Evolutionary conservation across 1,140 invertebrate species (phyloP).

Genomic region (Drosophila pseudoananassae): DNA sequence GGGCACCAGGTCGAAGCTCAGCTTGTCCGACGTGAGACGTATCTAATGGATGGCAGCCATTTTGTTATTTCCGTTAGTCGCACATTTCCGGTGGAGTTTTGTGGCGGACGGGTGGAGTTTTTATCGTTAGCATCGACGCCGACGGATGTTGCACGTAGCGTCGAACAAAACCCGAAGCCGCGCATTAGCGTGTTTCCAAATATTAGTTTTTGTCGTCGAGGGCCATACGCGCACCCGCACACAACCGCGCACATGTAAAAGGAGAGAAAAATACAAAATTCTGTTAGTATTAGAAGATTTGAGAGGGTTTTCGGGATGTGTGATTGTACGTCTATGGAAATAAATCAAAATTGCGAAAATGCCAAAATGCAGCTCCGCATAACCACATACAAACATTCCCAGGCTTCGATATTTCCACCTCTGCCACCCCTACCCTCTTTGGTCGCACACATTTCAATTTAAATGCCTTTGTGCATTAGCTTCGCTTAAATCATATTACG

Average conservation of each 20-base stretch:
- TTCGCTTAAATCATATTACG: conserved; percentile 76
- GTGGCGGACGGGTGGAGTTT: conserved; percentile 6
- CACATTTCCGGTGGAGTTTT: conserved; percentile 67
- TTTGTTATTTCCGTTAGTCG: conserved; percentile 80
- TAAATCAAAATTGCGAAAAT: conserved; percentile 79
- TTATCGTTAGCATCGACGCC: conserved; percentile 36
- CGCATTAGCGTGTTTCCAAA: conserved; percentile 70
- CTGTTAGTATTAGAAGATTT: conserved; percentile 64
- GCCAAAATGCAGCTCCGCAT: conserved; percentile 53
- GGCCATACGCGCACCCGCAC: conserved; percentile 15
- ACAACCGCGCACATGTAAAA: conserved; percentile 36
- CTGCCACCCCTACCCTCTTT: background rate
- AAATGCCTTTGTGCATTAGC: conserved; percentile 81
- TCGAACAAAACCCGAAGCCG: conserved; percentile 36
- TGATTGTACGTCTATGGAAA: conserved; percentile 35
- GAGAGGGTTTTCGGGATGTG: conserved; percentile 20
- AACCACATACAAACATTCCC: conserved; percentile 24
- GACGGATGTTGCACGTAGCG: conserved; percentile 69
- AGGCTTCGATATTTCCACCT: background rate
- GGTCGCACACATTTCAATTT: conserved; percentile 67
- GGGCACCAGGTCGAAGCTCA: conserved; percentile 91
- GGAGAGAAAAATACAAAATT: conserved; percentile 52
- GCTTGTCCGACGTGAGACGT: conserved; percentile 91
- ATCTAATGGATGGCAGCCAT: conserved; percentile 85
- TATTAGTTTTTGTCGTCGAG: conserved; percentile 72